phyloP scores from a whole-genome alignment of 2,888 invertebrate genomes.

The Xestobium rufovillosum region DNA sequence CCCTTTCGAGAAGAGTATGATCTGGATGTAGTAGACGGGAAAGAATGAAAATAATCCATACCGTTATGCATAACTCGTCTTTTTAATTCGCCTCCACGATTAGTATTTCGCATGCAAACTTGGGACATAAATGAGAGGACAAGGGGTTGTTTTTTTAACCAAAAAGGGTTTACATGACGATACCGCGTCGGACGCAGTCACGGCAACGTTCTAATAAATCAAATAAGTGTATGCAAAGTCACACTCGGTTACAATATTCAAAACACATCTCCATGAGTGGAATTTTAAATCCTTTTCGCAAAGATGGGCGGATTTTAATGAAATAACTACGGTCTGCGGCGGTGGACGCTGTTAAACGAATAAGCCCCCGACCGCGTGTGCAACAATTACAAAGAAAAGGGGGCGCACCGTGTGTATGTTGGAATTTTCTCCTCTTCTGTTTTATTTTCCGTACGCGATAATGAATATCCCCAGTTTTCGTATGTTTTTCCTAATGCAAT shows the following conservation, averaged over 20 bases:
- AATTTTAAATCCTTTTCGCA: slow-evolving; percentile 42
- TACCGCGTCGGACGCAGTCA: not conserved
- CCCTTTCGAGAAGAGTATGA: too few species aligned
- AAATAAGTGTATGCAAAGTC: slow-evolving; percentile 41
- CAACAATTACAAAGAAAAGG: slow-evolving; percentile 33
- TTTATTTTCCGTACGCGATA: slow-evolving; percentile 19
- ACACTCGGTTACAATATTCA: slow-evolving; percentile 39
- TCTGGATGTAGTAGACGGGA: too few species aligned
- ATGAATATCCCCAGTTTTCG: slow-evolving; percentile 12
- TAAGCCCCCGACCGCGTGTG: slow-evolving; percentile 33
- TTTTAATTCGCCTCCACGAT: too few species aligned
- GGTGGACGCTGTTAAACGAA: slow-evolving; percentile 32
- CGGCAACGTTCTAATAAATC: slow-evolving; percentile 33
- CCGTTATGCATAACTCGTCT: too few species aligned
- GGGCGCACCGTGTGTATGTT: slow-evolving; percentile 14
- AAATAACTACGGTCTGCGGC: slow-evolving; percentile 34
- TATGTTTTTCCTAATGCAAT: slow-evolving; percentile 20
- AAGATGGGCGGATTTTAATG: slow-evolving; percentile 41
- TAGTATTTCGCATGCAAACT: too few species aligned
- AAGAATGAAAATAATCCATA: too few species aligned
- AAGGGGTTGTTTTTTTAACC: too few species aligned
- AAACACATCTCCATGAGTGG: slow-evolving; percentile 39
- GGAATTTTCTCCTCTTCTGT: not conserved
- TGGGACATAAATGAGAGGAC: too few species aligned
- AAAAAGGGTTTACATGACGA: too few species aligned